Conservation (phyloP, 2,797 vertebrate species). For the Cryptoprocta ferox region DNA sequence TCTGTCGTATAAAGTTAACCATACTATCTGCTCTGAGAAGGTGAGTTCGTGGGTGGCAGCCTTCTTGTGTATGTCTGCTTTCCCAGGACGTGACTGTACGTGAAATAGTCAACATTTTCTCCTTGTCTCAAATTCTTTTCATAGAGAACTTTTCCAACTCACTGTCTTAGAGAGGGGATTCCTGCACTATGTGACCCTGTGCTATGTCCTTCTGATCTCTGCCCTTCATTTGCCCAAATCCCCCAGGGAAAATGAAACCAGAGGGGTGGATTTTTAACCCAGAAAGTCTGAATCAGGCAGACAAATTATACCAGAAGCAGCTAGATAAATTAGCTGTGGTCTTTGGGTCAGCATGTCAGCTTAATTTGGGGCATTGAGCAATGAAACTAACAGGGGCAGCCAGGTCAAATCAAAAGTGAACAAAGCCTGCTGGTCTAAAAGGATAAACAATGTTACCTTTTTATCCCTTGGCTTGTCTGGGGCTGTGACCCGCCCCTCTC, state of each 20-base stretch:
- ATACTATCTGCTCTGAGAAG: not conserved
- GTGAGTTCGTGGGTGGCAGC: not conserved
- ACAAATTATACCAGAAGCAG: not conserved
- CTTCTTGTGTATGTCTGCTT: not conserved
- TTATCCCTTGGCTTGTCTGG: not conserved
- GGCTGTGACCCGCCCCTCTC: no score
- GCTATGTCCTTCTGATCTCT: fast-evolving
- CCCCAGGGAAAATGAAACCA: not conserved
- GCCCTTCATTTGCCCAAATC: no score
- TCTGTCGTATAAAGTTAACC: not conserved
- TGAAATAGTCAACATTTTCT: not conserved
- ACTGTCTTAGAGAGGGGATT: not conserved
- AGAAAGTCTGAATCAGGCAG: not conserved
- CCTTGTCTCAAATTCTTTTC: not conserved
- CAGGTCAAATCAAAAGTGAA: not conserved
- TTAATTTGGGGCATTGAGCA: not conserved
- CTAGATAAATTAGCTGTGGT: not conserved
- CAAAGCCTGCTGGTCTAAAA: no score
- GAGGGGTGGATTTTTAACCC: not conserved
- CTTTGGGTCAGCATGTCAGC: not conserved
- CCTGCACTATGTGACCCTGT: not conserved
- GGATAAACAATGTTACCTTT: not conserved
- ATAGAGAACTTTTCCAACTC: not conserved
- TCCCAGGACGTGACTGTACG: not conserved
- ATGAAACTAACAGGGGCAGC: not conserved